Conservation (phyloP, 2,797 vertebrate species). For the Protonibea diacanthus region DNA sequence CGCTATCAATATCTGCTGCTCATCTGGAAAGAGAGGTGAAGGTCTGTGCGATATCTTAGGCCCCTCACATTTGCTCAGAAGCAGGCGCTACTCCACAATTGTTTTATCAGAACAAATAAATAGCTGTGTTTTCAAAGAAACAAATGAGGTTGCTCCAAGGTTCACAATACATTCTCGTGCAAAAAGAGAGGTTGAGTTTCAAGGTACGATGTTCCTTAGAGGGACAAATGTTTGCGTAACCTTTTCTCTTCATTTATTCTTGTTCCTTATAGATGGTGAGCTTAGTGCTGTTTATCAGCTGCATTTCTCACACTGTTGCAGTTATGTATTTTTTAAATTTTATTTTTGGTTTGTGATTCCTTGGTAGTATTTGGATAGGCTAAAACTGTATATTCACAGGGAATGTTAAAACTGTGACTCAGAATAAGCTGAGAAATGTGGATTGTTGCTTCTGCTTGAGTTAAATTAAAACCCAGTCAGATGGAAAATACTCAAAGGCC, state of each 20-base stretch:
- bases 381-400: conserved; percentile 25
- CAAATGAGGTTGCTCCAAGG: conserved; percentile 40
- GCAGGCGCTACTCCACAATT: conserved; percentile 20
- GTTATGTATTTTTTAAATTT: background rate
- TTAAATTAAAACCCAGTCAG: conserved; percentile 49
- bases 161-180: conserved; percentile 18
- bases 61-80: conserved; percentile 22
- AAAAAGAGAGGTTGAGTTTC: conserved; percentile 31
- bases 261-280: conserved; percentile 20
- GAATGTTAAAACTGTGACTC: conserved; percentile 15
- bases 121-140: conserved; percentile 51
- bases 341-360: background rate
- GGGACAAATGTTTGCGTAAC: conserved; percentile 36
- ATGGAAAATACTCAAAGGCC: conserved; percentile 42
- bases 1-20: conserved; percentile 42
- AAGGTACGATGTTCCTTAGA: conserved; percentile 41
- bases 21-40: conserved; percentile 44
- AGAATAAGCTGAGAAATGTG: conserved; percentile 22
- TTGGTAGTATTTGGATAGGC: conserved; percentile 9
- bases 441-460: conserved; percentile 38
- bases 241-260: conserved; percentile 32
- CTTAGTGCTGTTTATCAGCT: conserved; percentile 46
- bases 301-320: background rate
- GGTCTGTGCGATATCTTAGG: conserved; percentile 27
- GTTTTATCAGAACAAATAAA: conserved; percentile 62